Evolutionary conservation across 2,888 invertebrate species (phyloP), one percentile per base, ranked within the genome.

Genomic region (Drosophila multiciliata): DNA sequence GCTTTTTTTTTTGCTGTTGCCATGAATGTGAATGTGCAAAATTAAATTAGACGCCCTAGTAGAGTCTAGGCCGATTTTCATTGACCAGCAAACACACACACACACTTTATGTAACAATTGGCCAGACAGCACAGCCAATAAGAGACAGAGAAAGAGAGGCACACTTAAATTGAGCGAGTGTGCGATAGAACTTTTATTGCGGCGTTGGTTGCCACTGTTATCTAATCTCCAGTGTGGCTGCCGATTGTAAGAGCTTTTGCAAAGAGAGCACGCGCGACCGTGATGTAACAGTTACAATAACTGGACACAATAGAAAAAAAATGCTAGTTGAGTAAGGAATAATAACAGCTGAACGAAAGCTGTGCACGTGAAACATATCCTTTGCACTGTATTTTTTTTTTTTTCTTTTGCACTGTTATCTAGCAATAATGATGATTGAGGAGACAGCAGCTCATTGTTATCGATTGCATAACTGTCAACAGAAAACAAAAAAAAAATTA

Each of bases 391-490:
- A 23, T 23, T 76, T 73, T 57, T 77, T 52, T 64, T 38, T 20
- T 49, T 64, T 40, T 33, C 45, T 33, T 55, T 61, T 64, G 57
- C 60, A 75, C 63, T 42, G 63, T 63, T 42, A 45, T 49, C 45
- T 15, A n/a, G 50, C 29, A 53, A 17, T 54, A 26, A 3, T 45
- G 59, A 48, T 74, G 55, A 40, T 52, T 36, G 29, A 17, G 4
- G 45, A 32, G 15, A 23, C 17, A 33, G 35, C 23, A 33, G 20
- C 48, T 42, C 42, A 20, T 65, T 23, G 63, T 42, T 58, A 23
- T 71, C 53, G 72, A 77, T 90, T 89, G 74, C 88, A 89, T 90
- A 89, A 89, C 79, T 54, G n/a, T 50, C 66, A 60, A 66, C 42
- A 66, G 52, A 69, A 78, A 73, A 75, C 71, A 71, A 29, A 29